Evolutionary conservation across 2,888 invertebrate species (phyloP).

Genomic region (Rhagonycha fulva): DNA sequence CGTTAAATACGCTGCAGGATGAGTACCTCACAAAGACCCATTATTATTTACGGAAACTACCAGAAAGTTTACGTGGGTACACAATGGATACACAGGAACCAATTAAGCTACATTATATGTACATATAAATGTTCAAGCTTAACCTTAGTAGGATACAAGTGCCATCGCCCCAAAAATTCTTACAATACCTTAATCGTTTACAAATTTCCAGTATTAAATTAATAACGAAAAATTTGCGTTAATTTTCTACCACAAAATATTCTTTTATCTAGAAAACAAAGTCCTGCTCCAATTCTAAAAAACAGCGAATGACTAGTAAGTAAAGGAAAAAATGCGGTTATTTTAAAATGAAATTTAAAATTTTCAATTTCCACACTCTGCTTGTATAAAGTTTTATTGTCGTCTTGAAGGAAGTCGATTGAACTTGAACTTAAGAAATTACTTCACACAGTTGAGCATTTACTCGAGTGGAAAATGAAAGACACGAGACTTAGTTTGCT

Average conservation of each 20-base stretch:
- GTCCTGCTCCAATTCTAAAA: neutral
- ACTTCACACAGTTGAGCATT: neutral
- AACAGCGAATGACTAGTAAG: neutral
- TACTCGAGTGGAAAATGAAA: neutral
- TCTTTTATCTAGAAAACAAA: too few species aligned
- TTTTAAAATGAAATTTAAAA: neutral
- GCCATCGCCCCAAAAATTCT: constrained; percentile 24
- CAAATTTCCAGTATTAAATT: neutral
- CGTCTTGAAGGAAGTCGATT: neutral
- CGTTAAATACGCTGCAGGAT: constrained; percentile 25
- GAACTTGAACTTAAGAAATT: neutral
- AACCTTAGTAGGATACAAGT: neutral
- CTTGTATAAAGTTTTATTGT: neutral
- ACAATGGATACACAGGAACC: constrained; percentile 43
- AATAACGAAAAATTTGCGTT: neutral
- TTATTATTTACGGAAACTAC: constrained; percentile 33
- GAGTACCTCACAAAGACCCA: constrained; percentile 25
- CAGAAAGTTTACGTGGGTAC: constrained; percentile 32
- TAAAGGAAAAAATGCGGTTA: neutral
- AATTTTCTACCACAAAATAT: too few species aligned
- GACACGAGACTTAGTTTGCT: neutral
- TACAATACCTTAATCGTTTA: neutral
- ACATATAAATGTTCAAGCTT: constrained; percentile 15
- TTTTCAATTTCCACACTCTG: neutral
- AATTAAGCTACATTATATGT: constrained; percentile 39